Conservation (phyloP, 53 echinoderm and acorn worm genomes). For the Antedon mediterranea region DNA sequence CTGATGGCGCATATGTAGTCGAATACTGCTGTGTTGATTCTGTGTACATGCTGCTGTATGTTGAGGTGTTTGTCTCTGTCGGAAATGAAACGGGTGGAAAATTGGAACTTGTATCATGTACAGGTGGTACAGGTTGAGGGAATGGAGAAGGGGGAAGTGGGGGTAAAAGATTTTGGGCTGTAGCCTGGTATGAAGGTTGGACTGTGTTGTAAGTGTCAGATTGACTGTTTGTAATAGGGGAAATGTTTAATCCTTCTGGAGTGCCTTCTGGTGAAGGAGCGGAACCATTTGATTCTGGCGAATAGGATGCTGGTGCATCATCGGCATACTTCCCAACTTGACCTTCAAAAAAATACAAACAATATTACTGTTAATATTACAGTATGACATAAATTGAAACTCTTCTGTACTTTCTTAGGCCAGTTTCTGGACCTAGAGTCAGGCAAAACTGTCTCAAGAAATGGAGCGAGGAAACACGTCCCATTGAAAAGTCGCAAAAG, state of each 20-base stretch:
- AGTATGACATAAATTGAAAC: too few species aligned
- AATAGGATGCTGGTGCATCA: slow-evolving; percentile 1
- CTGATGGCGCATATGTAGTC: background rate
- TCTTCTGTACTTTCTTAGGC: too few species aligned
- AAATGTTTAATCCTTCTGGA: slow-evolving; percentile 11
- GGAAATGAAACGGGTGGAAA: background rate
- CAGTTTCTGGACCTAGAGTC: too few species aligned
- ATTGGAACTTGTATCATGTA: background rate
- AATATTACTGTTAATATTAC: too few species aligned
- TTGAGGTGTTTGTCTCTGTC: background rate
- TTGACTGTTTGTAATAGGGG: background rate
- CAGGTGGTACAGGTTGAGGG: background rate
- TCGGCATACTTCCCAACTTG: background rate
- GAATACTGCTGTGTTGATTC: background rate
- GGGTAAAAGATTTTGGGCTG: background rate
- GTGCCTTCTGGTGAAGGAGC: slow-evolving; percentile 29
- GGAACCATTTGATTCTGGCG: slow-evolving; percentile 20
- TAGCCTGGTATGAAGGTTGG: background rate
- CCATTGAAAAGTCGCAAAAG: too few species aligned
- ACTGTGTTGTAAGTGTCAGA: background rate
- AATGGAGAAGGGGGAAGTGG: background rate
- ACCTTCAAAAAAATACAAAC: background rate
- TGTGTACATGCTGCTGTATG: background rate
- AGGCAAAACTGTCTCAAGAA: too few species aligned
- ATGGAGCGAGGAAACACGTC: too few species aligned